These are phyloP conservation scores for Parotia lawesii DNA, from an alignment of 2,113 vertebrate genomes.

Conservation along the genomic window DNA sequence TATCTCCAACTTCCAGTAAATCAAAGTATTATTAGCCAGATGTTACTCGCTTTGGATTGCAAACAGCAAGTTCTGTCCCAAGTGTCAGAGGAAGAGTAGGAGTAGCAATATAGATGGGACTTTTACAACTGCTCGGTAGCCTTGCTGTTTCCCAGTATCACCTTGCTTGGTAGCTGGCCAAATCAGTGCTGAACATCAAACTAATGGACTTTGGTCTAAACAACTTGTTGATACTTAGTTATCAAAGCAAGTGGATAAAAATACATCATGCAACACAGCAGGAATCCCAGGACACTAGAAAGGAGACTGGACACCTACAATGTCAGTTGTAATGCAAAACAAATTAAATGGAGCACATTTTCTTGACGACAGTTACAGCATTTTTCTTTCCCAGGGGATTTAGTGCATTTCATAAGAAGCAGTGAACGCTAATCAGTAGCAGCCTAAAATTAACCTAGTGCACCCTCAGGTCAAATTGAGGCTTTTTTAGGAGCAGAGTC, in stretches of 20 bases:
- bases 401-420: background rate
- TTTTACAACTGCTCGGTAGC: background rate
- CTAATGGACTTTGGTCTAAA: background rate
- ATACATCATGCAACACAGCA: background rate
- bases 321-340: background rate
- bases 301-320: background rate
- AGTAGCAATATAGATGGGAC: background rate
- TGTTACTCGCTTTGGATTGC: background rate
- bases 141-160: background rate
- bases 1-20: background rate
- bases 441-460: background rate
- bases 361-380: background rate
- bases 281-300: background rate
- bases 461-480: background rate
- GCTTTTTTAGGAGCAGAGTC: background rate
- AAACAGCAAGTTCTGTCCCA: background rate
- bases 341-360: background rate
- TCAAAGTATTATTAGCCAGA: background rate
- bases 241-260: background rate
- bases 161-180: background rate
- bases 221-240: background rate
- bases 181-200: background rate
- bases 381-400: background rate
- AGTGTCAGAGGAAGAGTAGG: background rate
- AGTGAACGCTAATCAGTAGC: background rate